A percentile compares a stretch with the other conserved stretches of the same genome.
Evolutionary conservation across 1,140 invertebrate genomes (phyloP).

Genomic region (Calliphora vicina): DNA sequence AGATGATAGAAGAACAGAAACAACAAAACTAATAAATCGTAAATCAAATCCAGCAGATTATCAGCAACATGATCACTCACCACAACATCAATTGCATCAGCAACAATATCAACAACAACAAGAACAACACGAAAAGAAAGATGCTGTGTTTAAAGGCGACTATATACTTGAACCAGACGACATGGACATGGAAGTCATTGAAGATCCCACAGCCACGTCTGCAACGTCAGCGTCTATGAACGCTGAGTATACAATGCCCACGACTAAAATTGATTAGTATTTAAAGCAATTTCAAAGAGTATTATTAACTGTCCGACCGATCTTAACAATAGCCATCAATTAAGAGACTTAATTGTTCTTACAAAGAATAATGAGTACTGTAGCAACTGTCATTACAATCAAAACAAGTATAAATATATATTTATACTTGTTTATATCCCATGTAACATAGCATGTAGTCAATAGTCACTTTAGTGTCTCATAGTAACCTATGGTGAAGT

Average conservation of each 20-base stretch:
- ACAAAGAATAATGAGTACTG: too few species aligned
- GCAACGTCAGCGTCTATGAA: conserved; percentile 32
- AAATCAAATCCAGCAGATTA: not conserved
- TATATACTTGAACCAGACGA: not conserved
- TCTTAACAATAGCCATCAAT: too few species aligned
- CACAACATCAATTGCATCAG: not conserved
- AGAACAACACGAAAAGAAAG: not conserved
- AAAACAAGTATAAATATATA: too few species aligned
- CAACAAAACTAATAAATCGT: conserved; percentile 4
- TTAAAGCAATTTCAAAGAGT: conserved; percentile 30
- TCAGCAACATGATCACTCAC: not conserved
- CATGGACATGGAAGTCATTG: not conserved
- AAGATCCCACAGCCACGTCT: not conserved
- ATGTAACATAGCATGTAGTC: too few species aligned
- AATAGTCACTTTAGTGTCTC: too few species aligned
- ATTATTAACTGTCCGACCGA: not conserved
- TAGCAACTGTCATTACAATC: too few species aligned
- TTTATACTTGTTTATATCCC: too few species aligned
- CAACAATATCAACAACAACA: not conserved
- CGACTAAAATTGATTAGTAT: conserved; percentile 62
- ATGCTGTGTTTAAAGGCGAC: not conserved
- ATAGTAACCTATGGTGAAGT: too few species aligned
- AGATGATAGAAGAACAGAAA: not conserved
- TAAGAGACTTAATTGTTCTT: too few species aligned
- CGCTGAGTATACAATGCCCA: conserved; percentile 55